Evolutionary conservation across 2,888 invertebrate genomes (phyloP).

Genomic region (Agrilus mali): DNA sequence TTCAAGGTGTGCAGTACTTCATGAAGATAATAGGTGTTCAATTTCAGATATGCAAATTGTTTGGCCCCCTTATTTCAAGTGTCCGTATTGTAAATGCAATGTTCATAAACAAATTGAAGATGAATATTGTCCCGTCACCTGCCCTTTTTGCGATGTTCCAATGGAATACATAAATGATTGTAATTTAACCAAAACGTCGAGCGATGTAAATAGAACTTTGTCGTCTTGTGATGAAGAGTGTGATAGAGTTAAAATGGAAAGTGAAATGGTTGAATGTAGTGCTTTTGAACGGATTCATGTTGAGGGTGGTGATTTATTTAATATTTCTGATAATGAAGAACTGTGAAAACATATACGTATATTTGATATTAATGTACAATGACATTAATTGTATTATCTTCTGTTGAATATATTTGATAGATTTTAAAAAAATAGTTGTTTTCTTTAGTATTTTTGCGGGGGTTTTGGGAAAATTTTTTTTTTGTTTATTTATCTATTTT

Average conservation of each 20-base stretch:
- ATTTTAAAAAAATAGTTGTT: too few species aligned
- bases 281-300: slow-evolving; percentile 21
- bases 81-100: slow-evolving; percentile 23
- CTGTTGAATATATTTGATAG: too few species aligned
- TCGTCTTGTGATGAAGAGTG: slow-evolving; percentile 13
- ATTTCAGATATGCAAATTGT: slow-evolving; percentile 28
- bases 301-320: slow-evolving; percentile 7
- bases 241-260: slow-evolving; percentile 12
- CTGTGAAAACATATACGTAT: too few species aligned
- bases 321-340: too few species aligned
- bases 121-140: slow-evolving; percentile 19
- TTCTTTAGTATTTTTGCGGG: too few species aligned
- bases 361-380: too few species aligned
- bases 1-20: slow-evolving; percentile 24
- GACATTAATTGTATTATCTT: too few species aligned
- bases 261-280: slow-evolving; percentile 19
- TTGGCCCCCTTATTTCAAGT: slow-evolving; percentile 25
- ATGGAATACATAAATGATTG: slow-evolving; percentile 16
- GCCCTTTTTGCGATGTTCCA: slow-evolving; percentile 28
- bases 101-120: slow-evolving; percentile 22
- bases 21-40: slow-evolving; percentile 25
- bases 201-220: neutral
- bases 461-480: too few species aligned
- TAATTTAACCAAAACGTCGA: neutral
- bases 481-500: too few species aligned